Base-by-base conservation (phyloP, 1,140 invertebrate genomes). In the Stegodyphus dumicola region DNA sequence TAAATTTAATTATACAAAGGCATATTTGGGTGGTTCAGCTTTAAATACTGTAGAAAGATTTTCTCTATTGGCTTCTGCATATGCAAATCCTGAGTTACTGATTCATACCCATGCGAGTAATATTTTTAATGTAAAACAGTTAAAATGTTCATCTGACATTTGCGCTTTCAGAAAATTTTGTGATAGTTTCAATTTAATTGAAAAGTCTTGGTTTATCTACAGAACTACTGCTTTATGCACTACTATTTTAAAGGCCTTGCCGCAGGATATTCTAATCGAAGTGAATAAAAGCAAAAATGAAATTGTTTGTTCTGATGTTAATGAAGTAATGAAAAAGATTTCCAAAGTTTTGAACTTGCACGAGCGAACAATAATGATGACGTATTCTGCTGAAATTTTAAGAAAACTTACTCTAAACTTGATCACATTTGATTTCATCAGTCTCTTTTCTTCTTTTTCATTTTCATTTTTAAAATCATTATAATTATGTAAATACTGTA, bases 1-100 rank as follows among this genome's bases (percentile, higher is more conserved):
- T 11, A 77, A 77, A 52, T 64, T 77, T 51, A 77, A 77, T 33
- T 77, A 65, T 65, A n/a, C 65, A 0, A 77, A 65, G 48, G 18
- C 56, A 13, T 17, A 77, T 66, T 66, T 77, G 15, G 75, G 64
- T 11, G 75, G 75, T 7, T 49, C 56, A 15, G 56, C 75, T 48
- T 15, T 66, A 15, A 77, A 64, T 51, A 51, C 2, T 6, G 17
- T 77, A 64, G 48, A 66, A 17, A 17, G 75, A 5, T 66, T 77
- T 65, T 48, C 17, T 9, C 2, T 74, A 17, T 54, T 51, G 13
- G n/a, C 2, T 65, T 77, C 56, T 17, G 75, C 75, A 64, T 77
- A 65, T 49, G 75, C 9, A 18, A 49, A 48, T 7, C 4, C n/a
- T n/a, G 75, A 66, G 9, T 48, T 66, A 77, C 18, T 77, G 9